phyloP scores from a whole-genome alignment of 2,888 invertebrate species.

The Parthenolecanium corni region DNA sequence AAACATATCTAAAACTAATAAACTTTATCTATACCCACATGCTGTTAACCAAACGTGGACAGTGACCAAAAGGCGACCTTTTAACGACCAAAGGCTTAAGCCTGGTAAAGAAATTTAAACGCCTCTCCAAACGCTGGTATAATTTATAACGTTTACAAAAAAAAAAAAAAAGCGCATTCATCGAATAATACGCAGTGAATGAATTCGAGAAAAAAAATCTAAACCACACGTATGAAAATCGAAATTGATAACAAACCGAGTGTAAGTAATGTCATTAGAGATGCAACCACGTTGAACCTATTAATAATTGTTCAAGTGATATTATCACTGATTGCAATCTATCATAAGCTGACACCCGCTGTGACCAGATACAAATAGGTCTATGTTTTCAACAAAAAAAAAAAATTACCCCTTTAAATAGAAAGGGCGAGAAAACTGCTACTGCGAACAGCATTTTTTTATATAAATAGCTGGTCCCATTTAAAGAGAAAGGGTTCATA shows the following conservation, averaged over 20 bases:
- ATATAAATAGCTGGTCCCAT: too few species aligned
- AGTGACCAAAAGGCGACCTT: too few species aligned
- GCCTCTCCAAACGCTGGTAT: too few species aligned
- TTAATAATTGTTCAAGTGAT: constrained; percentile 16
- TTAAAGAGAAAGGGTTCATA: neutral
- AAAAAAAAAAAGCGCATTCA: neutral
- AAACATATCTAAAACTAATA: too few species aligned
- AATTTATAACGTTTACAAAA: neutral
- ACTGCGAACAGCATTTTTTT: constrained; percentile 13
- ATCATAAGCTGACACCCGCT: constrained; percentile 17
- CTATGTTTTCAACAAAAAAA: constrained; percentile 15
- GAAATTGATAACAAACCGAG: constrained; percentile 24
- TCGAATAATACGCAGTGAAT: neutral
- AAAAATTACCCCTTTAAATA: too few species aligned
- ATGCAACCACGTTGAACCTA: constrained; percentile 16
- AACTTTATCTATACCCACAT: too few species aligned
- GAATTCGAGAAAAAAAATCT: constrained; percentile 1
- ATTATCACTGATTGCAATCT: constrained; percentile 14
- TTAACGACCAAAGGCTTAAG: too few species aligned
- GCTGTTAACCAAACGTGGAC: too few species aligned
- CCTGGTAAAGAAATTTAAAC: too few species aligned
- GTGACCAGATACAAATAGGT: constrained; percentile 18
- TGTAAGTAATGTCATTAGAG: constrained; percentile 25
- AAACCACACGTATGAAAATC: constrained; percentile 12
- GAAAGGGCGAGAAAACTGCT: neutral